These are phyloP conservation scores for Colletes latitarsis DNA, from an alignment of 1,140 invertebrate species.

Conservation along the genomic window DNA sequence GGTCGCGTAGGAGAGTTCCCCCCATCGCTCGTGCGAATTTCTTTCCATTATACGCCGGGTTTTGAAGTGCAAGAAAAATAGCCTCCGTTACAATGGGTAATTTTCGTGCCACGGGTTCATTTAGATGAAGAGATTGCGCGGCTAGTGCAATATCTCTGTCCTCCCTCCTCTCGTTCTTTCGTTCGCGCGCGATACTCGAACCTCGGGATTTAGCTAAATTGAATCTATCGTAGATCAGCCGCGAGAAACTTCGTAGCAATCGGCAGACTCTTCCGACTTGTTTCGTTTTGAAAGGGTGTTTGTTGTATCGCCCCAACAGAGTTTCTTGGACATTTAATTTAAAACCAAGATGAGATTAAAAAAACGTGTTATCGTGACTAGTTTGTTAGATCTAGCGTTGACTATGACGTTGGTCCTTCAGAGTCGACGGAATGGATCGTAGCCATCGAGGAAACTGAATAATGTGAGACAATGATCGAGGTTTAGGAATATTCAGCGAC, in stretches of 20 bases:
- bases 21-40: constrained; percentile 32
- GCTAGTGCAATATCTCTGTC: background rate
- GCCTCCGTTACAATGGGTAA: constrained; percentile 46
- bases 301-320: too few species aligned
- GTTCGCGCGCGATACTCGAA: constrained; percentile 4
- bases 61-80: constrained; percentile 50
- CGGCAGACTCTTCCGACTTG: too few species aligned
- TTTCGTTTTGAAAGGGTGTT: too few species aligned
- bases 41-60: constrained; percentile 29
- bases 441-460: too few species aligned
- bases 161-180: background rate
- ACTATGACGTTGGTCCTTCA: too few species aligned
- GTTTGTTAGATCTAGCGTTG: too few species aligned
- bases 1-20: constrained; percentile 5
- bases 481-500: too few species aligned
- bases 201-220: constrained; percentile 28
- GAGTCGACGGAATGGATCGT: too few species aligned
- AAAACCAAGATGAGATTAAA: too few species aligned
- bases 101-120: constrained; percentile 48
- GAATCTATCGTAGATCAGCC: constrained; percentile 31
- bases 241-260: background rate
- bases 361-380: too few species aligned
- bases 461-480: too few species aligned
- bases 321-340: too few species aligned
- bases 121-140: constrained; percentile 42